Evolutionary conservation across 1,140 invertebrate genomes (phyloP).

Genomic region (Scaptomyza pallida): DNA sequence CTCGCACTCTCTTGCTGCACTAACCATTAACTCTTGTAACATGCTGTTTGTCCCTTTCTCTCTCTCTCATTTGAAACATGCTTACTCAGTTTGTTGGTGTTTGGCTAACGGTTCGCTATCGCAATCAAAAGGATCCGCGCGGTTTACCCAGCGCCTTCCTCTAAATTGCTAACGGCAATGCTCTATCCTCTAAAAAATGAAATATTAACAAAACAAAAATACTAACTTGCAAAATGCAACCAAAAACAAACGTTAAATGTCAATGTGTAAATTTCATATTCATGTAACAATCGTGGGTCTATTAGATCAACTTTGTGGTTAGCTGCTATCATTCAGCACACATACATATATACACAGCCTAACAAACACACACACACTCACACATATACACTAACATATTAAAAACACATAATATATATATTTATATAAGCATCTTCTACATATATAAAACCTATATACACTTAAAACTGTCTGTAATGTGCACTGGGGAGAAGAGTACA

Average conservation of each 20-base stretch:
- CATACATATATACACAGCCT: constrained; percentile 9
- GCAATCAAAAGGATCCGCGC: constrained; percentile 98
- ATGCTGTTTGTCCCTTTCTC: constrained; percentile 36
- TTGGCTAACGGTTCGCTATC: constrained; percentile 97
- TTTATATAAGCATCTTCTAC: constrained; percentile 65
- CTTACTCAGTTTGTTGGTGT: constrained; percentile 96
- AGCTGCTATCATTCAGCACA: constrained; percentile 15
- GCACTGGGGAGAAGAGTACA: not conserved
- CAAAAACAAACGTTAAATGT: constrained; percentile 60
- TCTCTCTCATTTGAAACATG: constrained; percentile 66
- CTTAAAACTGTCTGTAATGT: not conserved
- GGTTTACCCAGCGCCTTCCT: constrained; percentile 98
- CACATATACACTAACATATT: constrained; percentile 69
- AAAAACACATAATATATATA: constrained; percentile 65
- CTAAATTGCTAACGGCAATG: constrained; percentile 85
- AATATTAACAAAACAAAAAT: constrained; percentile 26
- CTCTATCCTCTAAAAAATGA: constrained; percentile 7
- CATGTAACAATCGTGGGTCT: constrained; percentile 58
- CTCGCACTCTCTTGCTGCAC: too few relatives aligned
- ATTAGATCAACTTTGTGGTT: constrained; percentile 28
- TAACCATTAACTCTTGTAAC: not conserved
- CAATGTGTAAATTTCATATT: constrained; percentile 66
- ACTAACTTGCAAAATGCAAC: constrained; percentile 1
- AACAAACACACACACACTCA: constrained; percentile 36
- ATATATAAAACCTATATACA: constrained; percentile 47